A percentile compares a stretch with the other conserved stretches of the same genome.
Evolutionary conservation across 2,797 vertebrate genomes (phyloP).

Genomic region (Heteromormyrus szaboi): DNA sequence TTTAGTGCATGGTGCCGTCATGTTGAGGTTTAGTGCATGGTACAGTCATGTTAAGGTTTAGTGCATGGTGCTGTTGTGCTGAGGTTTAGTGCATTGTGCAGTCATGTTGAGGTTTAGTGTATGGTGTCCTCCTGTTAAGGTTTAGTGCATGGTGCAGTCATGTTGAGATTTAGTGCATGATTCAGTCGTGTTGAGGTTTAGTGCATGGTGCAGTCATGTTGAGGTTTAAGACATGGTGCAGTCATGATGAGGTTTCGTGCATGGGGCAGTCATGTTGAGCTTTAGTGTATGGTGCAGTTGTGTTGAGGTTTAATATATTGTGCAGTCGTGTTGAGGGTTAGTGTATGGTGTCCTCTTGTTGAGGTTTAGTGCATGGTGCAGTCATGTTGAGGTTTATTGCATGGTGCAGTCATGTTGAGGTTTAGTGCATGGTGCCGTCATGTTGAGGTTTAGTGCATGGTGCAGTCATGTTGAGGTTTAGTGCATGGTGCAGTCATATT

Average conservation of each 20-base stretch:
- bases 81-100: background rate
- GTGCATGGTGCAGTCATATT: background rate
- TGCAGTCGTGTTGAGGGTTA: background rate
- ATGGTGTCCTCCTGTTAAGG: background rate
- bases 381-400: background rate
- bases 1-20: background rate
- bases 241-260: background rate
- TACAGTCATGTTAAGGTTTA: background rate
- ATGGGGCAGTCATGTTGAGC: background rate
- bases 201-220: background rate
- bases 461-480: background rate
- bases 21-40: background rate
- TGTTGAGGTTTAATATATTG: background rate
- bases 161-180: background rate
- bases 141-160: background rate
- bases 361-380: background rate
- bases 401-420: background rate
- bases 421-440: background rate
- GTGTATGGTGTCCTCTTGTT: background rate
- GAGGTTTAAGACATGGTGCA: background rate
- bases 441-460: background rate
- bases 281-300: background rate
- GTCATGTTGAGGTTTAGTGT: background rate
- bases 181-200: background rate
- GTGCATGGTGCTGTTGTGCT: background rate